These are phyloP conservation scores for Nasonia longicornis DNA, from an alignment of 1,140 invertebrate species.

Conservation along the genomic window DNA sequence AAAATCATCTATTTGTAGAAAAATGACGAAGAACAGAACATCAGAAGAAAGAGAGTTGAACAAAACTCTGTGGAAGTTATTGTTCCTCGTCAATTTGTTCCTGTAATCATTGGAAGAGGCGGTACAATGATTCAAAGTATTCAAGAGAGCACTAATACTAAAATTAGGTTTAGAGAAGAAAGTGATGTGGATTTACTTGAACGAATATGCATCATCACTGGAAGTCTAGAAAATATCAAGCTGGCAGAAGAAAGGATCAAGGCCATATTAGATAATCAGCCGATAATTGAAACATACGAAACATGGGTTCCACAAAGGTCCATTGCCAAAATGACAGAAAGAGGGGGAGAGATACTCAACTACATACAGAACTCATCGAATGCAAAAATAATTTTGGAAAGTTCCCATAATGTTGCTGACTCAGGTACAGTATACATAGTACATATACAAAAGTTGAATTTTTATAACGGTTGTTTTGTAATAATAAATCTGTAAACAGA, in stretches of 20 bases:
- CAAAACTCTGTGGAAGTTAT: slow-evolving; percentile 61
- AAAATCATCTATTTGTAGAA: slow-evolving; percentile 33
- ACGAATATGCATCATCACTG: slow-evolving; percentile 76
- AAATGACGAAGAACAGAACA: slow-evolving; percentile 49
- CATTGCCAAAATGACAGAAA: slow-evolving; percentile 78
- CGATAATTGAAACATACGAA: slow-evolving; percentile 74
- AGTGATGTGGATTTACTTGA: slow-evolving; percentile 57
- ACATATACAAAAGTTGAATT: slow-evolving; percentile 9
- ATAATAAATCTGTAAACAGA: slow-evolving; percentile 55
- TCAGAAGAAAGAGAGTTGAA: slow-evolving; percentile 44
- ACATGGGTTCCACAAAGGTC: slow-evolving; percentile 75
- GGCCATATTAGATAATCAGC: slow-evolving; percentile 77
- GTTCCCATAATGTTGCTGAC: background rate
- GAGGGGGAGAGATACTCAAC: slow-evolving; percentile 77
- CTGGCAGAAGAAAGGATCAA: slow-evolving; percentile 80
- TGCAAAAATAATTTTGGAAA: slow-evolving; percentile 73
- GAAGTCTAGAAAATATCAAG: slow-evolving; percentile 73
- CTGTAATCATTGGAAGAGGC: slow-evolving; percentile 73
- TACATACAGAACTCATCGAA: slow-evolving; percentile 76
- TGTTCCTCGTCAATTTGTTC: slow-evolving; percentile 67
- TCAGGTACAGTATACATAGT: slow-evolving; percentile 40
- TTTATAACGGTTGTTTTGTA: slow-evolving; percentile 3
- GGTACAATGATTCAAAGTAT: slow-evolving; percentile 79
- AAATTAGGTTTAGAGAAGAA: slow-evolving; percentile 75
- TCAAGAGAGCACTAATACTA: slow-evolving; percentile 77